phyloP scores from a whole-genome alignment of 1,140 invertebrate species.

The Drosophila quadrilineata region DNA sequence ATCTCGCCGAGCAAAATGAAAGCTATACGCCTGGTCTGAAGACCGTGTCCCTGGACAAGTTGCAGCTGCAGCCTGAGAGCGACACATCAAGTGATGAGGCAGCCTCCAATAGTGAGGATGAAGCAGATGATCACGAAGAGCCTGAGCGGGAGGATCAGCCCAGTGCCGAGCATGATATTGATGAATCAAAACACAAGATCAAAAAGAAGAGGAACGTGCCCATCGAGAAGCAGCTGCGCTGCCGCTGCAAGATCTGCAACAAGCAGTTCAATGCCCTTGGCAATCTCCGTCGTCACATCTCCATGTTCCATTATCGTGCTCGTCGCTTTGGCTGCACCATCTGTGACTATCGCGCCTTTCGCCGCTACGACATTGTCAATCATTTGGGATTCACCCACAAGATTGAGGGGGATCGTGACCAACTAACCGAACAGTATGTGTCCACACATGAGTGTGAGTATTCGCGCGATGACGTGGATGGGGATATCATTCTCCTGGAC shows the following conservation, averaged over 20 bases:
- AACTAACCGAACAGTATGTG: conserved; percentile 64
- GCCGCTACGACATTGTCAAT: conserved; percentile 83
- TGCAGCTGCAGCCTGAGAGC: conserved; percentile 46
- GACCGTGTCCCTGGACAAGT: conserved; percentile 65
- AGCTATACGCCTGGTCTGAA: conserved; percentile 45
- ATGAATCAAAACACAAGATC: conserved; percentile 38
- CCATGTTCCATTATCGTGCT: conserved; percentile 83
- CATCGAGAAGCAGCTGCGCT: conserved; percentile 61
- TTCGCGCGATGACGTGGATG: conserved; percentile 72
- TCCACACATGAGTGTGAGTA: conserved; percentile 72
- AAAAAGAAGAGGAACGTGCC: conserved; percentile 68
- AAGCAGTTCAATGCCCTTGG: conserved; percentile 80
- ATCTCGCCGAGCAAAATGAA: conserved; percentile 48
- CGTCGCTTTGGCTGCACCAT: conserved; percentile 84
- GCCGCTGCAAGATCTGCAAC: conserved; percentile 76
- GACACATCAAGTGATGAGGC: conserved; percentile 49
- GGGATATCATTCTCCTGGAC: conserved; percentile 68
- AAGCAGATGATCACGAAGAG: conserved; percentile 20
- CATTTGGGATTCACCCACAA: conserved; percentile 83
- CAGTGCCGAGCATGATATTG: conserved; percentile 18
- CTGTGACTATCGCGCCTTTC: conserved; percentile 83
- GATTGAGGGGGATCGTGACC: conserved; percentile 65
- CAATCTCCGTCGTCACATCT: conserved; percentile 83
- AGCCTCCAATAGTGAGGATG: conserved; percentile 5
- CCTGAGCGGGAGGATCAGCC: conserved; percentile 7